Base-by-base conservation (phyloP, 2,888 invertebrate genomes). In the Aspidapion aeneum region DNA sequence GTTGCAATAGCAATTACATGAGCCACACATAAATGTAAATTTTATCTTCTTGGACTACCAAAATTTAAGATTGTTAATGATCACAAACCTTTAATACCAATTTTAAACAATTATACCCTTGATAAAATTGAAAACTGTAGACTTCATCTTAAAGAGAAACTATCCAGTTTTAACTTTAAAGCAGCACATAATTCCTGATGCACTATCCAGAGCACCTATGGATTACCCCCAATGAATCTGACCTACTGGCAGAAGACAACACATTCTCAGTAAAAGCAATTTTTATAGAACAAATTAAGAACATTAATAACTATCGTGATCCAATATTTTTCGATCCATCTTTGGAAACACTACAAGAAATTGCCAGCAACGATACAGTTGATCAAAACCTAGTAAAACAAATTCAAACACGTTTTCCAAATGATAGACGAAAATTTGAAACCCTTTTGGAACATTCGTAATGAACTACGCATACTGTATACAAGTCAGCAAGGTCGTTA, bases 321-420 rank as follows among this genome's bases (percentile, higher is more conserved):
- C 3, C 35, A 35, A 35, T 35, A 35, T 35, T 35, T 35, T 35
- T 35, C 12, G 35, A 35, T 35, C 35, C 3, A 35, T 35, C 35
- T 35, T 35, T 35, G 3, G 35, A 35, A 35, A 35, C 3, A 35
- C 35, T 35, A 12, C 21, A 55, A 35, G 58, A 55, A 48, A 35
- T 51, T 0, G 12, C 16, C 1, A 55, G 5, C 18, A 50, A 16
- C n/a, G 17, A 16, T 18, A n/a, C 12, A 61, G 12, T 57, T 9
- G 49, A 12, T 63, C 17, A 48, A 22, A 48, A 21, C 17, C 16
- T 35, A 61, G 49, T 55, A 56, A 19, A 21, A 22, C 58, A 12
- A 52, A 20, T 21, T 12, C 50, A 55, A 22, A 35, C 35, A 35
- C 5, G 35, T 35, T 35, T 35, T 35, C 12, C 35, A 35, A 35